phyloP scores from a whole-genome alignment of 2,888 invertebrate species.

The Epicampocera succincta region DNA sequence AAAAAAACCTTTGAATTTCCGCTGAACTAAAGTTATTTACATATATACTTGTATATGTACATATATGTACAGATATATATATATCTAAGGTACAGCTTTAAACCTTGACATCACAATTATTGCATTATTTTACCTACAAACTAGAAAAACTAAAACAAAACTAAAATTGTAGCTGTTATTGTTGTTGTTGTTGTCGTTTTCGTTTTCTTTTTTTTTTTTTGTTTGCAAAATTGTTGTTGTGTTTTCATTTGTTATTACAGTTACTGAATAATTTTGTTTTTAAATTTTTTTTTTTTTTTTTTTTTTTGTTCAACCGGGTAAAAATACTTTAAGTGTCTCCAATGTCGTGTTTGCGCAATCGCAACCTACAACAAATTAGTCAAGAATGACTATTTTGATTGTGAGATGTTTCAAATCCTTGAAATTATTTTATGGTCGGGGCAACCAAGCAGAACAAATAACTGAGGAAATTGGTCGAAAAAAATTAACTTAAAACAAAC shows the following conservation, averaged over 20 bases:
- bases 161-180: neutral
- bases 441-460: no score
- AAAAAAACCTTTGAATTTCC: slow-evolving; percentile 56
- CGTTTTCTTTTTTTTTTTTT: slow-evolving; percentile 3
- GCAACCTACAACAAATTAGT: slow-evolving; percentile 8
- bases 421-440: neutral
- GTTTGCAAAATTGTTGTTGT: slow-evolving; percentile 24
- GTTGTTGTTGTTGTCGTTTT: no score
- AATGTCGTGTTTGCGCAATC: neutral
- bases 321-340: neutral
- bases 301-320: no score
- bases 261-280: neutral
- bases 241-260: slow-evolving; percentile 17
- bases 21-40: slow-evolving; percentile 37
- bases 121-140: slow-evolving; percentile 57
- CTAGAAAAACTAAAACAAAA: slow-evolving; percentile 23
- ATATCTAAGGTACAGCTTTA: neutral
- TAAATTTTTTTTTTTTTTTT: no score
- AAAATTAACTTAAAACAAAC: no score
- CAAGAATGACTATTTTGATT: slow-evolving; percentile 13
- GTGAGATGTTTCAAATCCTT: slow-evolving; percentile 13
- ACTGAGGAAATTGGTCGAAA: no score
- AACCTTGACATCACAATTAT: slow-evolving; percentile 67
- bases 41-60: no score
- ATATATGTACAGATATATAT: no score